Conservation (phyloP, 2,888 invertebrate species). For the Philereme vetulata region DNA sequence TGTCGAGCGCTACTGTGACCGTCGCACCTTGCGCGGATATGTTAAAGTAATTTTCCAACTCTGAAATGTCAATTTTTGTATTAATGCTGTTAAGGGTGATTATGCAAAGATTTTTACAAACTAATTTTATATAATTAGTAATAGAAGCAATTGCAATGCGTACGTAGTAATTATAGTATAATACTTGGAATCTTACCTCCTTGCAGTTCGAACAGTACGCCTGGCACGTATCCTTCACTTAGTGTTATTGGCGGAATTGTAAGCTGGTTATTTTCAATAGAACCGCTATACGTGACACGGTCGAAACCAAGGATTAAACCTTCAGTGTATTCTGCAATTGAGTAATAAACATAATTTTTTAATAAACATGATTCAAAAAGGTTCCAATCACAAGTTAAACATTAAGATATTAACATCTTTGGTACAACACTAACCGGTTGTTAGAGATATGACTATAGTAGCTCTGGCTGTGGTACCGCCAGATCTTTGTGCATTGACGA, state of each 20-base stretch:
- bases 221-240: conserved; percentile 40
- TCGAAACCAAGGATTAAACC: conserved; percentile 45
- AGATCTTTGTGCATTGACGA: conserved; percentile 32
- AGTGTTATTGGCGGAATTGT: conserved; percentile 44
- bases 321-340: conserved; percentile 14
- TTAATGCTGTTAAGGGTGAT: too few relatives aligned
- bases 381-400: not conserved
- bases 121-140: too few relatives aligned
- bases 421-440: conserved; percentile 6
- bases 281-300: conserved; percentile 43
- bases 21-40: conserved; percentile 7
- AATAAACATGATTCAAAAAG: too few relatives aligned
- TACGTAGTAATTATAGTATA: not conserved
- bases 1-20: conserved; percentile 8
- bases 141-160: not conserved
- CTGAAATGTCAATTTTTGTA: conserved; percentile 3
- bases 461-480: conserved; percentile 30
- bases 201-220: conserved; percentile 40
- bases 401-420: not conserved
- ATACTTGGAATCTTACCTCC: conserved; percentile 41
- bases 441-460: conserved; percentile 37
- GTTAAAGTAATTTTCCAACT: conserved; percentile 14
- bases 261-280: conserved; percentile 35
- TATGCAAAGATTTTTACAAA: too few relatives aligned
- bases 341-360: not conserved